A percentile compares a stretch with the other conserved stretches of the same genome.
Evolutionary conservation across 2,113 vertebrate species (phyloP).

Genomic region (Scytalopus superciliaris): DNA sequence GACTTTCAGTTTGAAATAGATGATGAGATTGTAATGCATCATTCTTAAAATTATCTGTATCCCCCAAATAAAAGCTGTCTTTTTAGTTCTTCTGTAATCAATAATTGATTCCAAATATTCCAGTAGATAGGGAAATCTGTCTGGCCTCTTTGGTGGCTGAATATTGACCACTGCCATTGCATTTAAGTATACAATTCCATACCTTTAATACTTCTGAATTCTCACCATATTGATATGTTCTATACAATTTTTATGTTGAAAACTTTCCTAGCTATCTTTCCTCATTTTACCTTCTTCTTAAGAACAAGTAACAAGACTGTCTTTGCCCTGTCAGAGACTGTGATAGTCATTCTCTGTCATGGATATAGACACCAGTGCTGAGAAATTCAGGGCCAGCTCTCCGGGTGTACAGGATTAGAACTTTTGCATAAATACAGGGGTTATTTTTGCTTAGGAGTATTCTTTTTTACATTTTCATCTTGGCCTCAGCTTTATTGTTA

Average conservation of each 20-base stretch:
- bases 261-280: neutral
- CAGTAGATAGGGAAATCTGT: neutral
- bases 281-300: neutral
- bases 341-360: neutral
- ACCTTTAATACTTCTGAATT: neutral
- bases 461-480: neutral
- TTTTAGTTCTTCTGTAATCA: neutral
- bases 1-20: neutral
- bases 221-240: neutral
- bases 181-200: neutral
- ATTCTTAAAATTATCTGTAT: neutral
- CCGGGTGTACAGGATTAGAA: accelerated
- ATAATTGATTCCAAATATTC: neutral
- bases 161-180: neutral
- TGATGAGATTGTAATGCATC: neutral
- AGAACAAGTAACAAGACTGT: neutral
- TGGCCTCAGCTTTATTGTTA: neutral
- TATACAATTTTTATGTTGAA: neutral
- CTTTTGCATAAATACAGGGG: neutral
- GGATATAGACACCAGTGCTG: neutral
- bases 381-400: neutral
- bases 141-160: neutral
- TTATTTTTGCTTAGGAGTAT: neutral
- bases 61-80: neutral
- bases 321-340: neutral